Base-by-base conservation (phyloP, 2,888 invertebrate genomes). In the Mongoloraphidia duomilia region DNA sequence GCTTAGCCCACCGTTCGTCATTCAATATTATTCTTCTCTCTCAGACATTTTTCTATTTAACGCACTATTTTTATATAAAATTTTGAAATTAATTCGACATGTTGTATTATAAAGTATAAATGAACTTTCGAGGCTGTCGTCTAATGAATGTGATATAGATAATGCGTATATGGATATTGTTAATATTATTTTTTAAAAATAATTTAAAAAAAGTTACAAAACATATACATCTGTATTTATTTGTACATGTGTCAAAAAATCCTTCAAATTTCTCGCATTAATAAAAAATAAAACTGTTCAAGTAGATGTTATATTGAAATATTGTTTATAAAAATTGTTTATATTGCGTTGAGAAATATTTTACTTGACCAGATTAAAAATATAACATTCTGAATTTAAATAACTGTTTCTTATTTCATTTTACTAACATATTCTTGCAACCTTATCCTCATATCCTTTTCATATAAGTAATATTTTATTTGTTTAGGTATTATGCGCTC, bases 71-170 rank as follows among this genome's bases (percentile, higher is more conserved):
- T 26, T 26, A 26, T 26, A 26, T 26, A 26, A 59, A 55, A 54
- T 59, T 57, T 58, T 59, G 53, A 56, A 56, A 57, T 56, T 59
- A 56, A 57, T 52, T 51, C 55, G 57, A 50, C 55, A 54, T 56
- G 55, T 55, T 53, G 50, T 49, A 54, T 55, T 52, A 51, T 47
- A 54, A 47, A 50, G 45, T 58, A 59, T 59, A 26, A 26, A 26
- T 60, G 58, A 57, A 62, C 59, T 61, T 57, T 61, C 62, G 61
- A 67, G 67, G 65, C 67, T 68, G 67, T 67, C 65, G 63, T 66
- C 60, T 64, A 64, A 61, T 69, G 64, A 67, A 68, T 69, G 68
- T 69, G 69, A 69, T 68, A 69, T 68, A 62, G 37, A 34, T n/a
- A 17, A 49, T 63, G 65, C 63, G 65, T 64, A 65, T 64, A 62